These are phyloP conservation scores for Drosophila rellima DNA, from an alignment of 2,888 invertebrate genomes.

Conservation along the genomic window DNA sequence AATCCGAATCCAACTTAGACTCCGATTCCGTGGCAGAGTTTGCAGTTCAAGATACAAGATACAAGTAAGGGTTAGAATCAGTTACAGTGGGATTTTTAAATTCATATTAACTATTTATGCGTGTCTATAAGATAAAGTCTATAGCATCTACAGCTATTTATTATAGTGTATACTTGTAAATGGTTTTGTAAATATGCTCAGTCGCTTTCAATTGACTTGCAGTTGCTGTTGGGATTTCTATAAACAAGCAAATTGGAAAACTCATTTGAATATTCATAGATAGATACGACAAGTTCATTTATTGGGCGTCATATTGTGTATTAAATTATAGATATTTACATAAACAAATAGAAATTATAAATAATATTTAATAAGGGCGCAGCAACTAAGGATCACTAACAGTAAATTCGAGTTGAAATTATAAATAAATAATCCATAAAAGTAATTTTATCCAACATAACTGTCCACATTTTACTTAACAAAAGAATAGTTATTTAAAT, in stretches of 20 bases:
- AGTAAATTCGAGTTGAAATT: constrained; percentile 72
- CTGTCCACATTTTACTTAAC: constrained; percentile 50
- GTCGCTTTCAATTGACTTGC: constrained; percentile 64
- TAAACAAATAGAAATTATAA: constrained; percentile 70
- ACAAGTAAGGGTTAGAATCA: constrained; percentile 25
- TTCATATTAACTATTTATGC: constrained; percentile 41
- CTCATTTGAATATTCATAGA: constrained; percentile 17
- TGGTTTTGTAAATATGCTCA: constrained; percentile 39
- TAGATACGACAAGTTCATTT: constrained; percentile 69
- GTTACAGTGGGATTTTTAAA: constrained; percentile 51
- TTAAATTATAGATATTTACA: constrained; percentile 76
- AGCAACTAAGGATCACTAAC: constrained; percentile 53
- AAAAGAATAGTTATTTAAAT: constrained; percentile 22
- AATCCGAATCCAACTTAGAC: constrained; percentile 4
- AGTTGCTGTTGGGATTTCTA: constrained; percentile 30
- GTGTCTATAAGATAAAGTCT: constrained; percentile 29
- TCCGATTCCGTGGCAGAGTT: constrained; percentile 12
- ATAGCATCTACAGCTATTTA: constrained; percentile 48
- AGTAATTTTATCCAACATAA: constrained; percentile 35
- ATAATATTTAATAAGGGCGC: constrained; percentile 55
- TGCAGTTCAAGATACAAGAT: constrained; percentile 23
- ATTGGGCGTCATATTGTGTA: constrained; percentile 67
- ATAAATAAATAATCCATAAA: constrained; percentile 67
- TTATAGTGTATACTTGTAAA: constrained; percentile 36
- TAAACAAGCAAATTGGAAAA: constrained; percentile 15